phyloP scores from a whole-genome alignment of 2,888 invertebrate species.

The Helicoverpa assulta region DNA sequence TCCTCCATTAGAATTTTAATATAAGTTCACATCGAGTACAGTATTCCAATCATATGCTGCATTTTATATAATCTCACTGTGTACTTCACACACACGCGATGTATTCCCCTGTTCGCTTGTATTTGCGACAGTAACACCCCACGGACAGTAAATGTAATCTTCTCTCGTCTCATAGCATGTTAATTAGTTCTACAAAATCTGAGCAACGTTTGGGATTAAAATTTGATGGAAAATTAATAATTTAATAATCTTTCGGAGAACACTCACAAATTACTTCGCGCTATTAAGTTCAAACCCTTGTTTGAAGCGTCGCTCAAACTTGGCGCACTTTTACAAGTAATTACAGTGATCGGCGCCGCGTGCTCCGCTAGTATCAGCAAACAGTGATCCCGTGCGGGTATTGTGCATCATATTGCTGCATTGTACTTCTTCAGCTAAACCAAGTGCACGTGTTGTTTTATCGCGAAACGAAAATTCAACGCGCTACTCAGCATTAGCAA shows the following conservation, averaged over 20 bases:
- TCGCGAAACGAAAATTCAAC: conserved; percentile 1
- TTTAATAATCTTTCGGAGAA: conserved; percentile 14
- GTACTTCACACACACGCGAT: too few species aligned
- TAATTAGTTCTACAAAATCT: conserved; percentile 17
- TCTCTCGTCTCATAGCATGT: conserved; percentile 3
- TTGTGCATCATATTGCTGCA: too few species aligned
- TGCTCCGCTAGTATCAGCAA: not conserved
- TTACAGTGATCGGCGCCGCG: not conserved
- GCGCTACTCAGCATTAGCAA: conserved; percentile 17
- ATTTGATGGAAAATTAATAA: conserved; percentile 8
- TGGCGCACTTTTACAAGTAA: conserved; percentile 24
- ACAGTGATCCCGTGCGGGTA: not conserved
- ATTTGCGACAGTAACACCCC: not conserved
- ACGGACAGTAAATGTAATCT: not conserved
- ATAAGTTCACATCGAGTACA: not conserved
- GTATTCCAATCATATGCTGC: not conserved
- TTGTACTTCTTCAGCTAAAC: too few species aligned
- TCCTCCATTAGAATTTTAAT: too few species aligned
- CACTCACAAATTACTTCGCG: conserved; percentile 17
- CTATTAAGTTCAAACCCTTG: conserved; percentile 17
- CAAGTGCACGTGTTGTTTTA: too few species aligned
- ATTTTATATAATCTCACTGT: too few species aligned
- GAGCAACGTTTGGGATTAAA: conserved; percentile 11
- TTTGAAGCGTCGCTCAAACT: conserved; percentile 2
- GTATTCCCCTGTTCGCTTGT: not conserved